Conservation (phyloP, 2,113 vertebrate genomes). For the Salvelinus fontinalis region DNA sequence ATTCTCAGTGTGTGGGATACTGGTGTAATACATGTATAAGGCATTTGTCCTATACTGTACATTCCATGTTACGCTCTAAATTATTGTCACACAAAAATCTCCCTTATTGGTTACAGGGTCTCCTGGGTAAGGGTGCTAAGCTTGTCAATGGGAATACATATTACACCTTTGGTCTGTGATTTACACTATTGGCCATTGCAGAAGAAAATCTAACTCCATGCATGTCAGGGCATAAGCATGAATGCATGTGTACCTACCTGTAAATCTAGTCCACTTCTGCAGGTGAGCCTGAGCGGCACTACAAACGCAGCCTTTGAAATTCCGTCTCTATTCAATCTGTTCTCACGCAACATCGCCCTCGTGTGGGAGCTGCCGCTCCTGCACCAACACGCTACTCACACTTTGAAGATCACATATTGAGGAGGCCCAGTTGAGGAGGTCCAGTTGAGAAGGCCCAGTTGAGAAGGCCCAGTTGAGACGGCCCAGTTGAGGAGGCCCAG, state of each 20-base stretch:
- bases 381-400: background rate
- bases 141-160: too few species aligned
- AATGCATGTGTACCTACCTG: background rate
- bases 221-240: background rate
- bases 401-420: background rate
- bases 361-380: background rate
- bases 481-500: too few species aligned
- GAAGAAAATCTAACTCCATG: background rate
- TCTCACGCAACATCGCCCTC: constrained; percentile 5
- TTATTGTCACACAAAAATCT: too few species aligned
- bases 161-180: background rate
- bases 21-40: too few species aligned
- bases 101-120: too few species aligned
- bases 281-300: constrained; percentile 7
- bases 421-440: too few species aligned
- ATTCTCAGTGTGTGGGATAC: background rate
- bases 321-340: too few species aligned
- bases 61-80: too few species aligned
- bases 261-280: background rate
- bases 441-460: too few species aligned
- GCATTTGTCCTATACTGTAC: background rate
- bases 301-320: constrained; percentile 6
- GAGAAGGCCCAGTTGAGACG: too few species aligned
- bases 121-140: too few species aligned
- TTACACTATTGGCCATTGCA: background rate